Evolutionary conservation across 2,113 vertebrate species (phyloP).

Genomic region (Falcunculus frontatus): DNA sequence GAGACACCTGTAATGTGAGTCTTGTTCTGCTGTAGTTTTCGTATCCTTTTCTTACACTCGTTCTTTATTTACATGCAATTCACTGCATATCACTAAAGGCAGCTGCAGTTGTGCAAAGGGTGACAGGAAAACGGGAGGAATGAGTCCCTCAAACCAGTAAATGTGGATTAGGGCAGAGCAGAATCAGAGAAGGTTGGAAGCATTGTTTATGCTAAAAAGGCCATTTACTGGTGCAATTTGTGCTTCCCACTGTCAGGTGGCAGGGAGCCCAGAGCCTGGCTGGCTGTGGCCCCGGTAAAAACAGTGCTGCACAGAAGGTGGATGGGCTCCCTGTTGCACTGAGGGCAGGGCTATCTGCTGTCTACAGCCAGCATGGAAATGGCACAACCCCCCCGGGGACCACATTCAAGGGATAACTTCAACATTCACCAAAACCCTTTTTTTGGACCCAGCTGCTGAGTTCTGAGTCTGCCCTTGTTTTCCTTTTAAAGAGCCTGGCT

Average conservation of each 20-base stretch:
- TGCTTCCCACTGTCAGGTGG: background rate
- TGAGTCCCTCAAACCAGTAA: background rate
- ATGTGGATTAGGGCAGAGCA: background rate
- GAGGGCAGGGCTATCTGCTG: background rate
- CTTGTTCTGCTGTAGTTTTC: background rate
- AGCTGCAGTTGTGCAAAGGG: background rate
- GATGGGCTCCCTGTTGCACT: background rate
- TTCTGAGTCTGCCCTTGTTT: background rate
- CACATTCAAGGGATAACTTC: background rate
- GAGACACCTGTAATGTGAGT: background rate
- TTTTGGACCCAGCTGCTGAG: accelerated
- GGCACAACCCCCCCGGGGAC: background rate
- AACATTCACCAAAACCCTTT: background rate
- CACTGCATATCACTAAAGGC: background rate
- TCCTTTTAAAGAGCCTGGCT: background rate
- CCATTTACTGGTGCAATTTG: background rate
- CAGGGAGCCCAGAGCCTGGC: background rate
- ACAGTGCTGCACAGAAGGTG: background rate
- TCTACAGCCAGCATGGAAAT: background rate
- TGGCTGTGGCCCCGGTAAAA: background rate
- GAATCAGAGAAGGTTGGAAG: background rate
- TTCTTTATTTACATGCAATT: background rate
- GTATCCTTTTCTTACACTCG: background rate
- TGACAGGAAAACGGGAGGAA: background rate
- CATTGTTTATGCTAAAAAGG: background rate